These are phyloP conservation scores for Linhomoeus sp. DNA, from an alignment of 2,888 invertebrate genomes.

Conservation along the genomic window DNA sequence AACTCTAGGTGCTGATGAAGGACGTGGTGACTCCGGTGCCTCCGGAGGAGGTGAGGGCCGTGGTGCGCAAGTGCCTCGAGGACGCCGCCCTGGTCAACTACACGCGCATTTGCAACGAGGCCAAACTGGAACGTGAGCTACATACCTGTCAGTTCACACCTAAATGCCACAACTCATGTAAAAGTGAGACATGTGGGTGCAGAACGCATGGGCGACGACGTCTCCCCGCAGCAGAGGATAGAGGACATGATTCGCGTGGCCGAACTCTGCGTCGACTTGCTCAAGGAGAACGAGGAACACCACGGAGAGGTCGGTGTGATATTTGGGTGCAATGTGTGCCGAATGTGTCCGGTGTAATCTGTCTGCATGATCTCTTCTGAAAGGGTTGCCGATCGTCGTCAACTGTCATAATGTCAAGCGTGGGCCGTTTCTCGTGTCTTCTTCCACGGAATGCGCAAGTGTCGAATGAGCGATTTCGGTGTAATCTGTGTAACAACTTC, in stretches of 20 bases:
- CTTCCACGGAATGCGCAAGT: neutral
- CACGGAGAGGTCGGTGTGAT: conserved; percentile 73
- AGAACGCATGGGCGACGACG: conserved; percentile 27
- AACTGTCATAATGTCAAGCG: too few relatives aligned
- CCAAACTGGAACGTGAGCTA: conserved; percentile 84
- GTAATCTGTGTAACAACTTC: too few relatives aligned
- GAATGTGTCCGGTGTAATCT: too few relatives aligned
- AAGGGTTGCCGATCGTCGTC: too few relatives aligned
- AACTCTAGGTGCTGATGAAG: conserved; percentile 76
- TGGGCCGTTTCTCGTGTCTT: too few relatives aligned
- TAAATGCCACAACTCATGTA: too few relatives aligned
- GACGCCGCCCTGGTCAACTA: conserved; percentile 95
- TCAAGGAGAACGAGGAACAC: conserved; percentile 98
- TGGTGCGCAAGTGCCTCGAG: conserved; percentile 91
- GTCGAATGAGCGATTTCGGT: too few relatives aligned
- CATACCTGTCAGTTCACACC: too few relatives aligned
- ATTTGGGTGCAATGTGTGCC: too few relatives aligned
- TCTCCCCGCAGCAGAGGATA: conserved; percentile 35
- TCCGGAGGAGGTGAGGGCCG: conserved; percentile 73
- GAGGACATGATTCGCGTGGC: conserved; percentile 92
- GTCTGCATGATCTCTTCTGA: too few relatives aligned
- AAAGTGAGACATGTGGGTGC: too few relatives aligned
- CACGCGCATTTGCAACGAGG: conserved; percentile 78
- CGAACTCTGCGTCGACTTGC: conserved; percentile 86
- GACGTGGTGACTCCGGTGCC: conserved; percentile 93